A percentile compares a stretch with the other conserved stretches of the same genome.
Conservation (phyloP, 2,113 vertebrate species). For the Chinchilla lanigera region DNA sequence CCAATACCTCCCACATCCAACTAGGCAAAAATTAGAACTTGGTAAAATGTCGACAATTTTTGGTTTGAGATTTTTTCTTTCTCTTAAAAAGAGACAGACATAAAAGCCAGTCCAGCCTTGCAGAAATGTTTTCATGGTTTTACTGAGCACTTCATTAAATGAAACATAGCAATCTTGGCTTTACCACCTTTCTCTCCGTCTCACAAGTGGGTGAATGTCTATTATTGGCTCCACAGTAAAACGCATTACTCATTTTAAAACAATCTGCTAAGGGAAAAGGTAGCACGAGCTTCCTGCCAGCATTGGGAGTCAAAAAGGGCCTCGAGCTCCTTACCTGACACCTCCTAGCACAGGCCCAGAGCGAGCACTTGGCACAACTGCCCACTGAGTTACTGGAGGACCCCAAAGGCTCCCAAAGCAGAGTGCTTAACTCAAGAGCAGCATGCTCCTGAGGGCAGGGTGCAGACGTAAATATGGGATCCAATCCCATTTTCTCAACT, state of each 20-base stretch:
- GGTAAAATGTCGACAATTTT: constrained; percentile 5
- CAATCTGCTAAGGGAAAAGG: background rate
- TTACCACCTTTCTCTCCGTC: background rate
- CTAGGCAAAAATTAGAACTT: constrained; percentile 25
- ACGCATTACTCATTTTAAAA: background rate
- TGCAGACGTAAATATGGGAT: background rate
- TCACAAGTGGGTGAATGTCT: background rate
- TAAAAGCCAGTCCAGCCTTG: background rate
- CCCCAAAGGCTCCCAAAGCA: background rate
- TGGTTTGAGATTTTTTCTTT: constrained; percentile 37
- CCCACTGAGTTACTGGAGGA: background rate
- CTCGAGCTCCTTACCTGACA: background rate
- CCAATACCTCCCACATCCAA: constrained; percentile 6
- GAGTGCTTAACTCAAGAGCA: background rate
- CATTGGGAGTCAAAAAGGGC: background rate
- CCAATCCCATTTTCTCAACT: background rate
- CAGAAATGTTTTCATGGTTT: background rate
- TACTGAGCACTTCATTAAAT: background rate
- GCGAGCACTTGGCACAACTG: background rate
- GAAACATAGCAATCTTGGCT: background rate
- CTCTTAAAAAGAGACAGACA: background rate
- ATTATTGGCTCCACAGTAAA: background rate
- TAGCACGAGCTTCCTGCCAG: background rate
- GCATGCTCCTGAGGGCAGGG: background rate
- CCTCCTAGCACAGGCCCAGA: background rate